Base-by-base conservation (phyloP, 2,797 vertebrate genomes). In the Tiaroga cobitis region DNA sequence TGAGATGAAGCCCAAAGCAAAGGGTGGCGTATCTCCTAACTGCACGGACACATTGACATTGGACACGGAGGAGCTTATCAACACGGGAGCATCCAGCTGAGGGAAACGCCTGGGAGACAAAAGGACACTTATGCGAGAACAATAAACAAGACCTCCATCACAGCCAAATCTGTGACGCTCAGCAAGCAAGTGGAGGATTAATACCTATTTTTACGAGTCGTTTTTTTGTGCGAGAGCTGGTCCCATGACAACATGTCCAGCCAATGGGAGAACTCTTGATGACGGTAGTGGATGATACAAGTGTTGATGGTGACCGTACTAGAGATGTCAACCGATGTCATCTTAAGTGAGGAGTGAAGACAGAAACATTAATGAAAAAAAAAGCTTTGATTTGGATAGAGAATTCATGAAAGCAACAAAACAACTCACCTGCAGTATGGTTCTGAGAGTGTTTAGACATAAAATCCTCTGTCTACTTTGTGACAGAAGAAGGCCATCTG, bases 201-300 rank as follows among this genome's bases (percentile, higher is more conserved):
- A 84, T 93, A 91, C 95, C 92, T 95, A 92, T 95, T 95, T 88
- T 92, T 94, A 72, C 90, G 92, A 13, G 91, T 76, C 73, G 95
- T 89, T 89, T 94, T 94, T 2, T 87, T 93, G 87, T 73, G 92
- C 63, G 94, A 90, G 70, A 94, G 89, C 89, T 93, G 94, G 76
- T 97, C 95, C 94, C 96, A 95, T 81, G 96, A 94, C 92, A 99
- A 92, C 83, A 98, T 94, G 81, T 95, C 94, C 76, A 98, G 91
- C 98, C 98, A 99, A 90, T 96, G 98, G 0, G 96, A 96, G 89
- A 99, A 99, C 93, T 99, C 98, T 89, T 98, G 97, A 92, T 99
- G 98, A 86, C 98, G 97, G 89, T 99, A 99, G 94, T 99, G 98
- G 91, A 99, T 94, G 90, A 99, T 98, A 93, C 97, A 99, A 73